Conservation (phyloP, 2,797 vertebrate genomes). For the Podarcis siculus region DNA sequence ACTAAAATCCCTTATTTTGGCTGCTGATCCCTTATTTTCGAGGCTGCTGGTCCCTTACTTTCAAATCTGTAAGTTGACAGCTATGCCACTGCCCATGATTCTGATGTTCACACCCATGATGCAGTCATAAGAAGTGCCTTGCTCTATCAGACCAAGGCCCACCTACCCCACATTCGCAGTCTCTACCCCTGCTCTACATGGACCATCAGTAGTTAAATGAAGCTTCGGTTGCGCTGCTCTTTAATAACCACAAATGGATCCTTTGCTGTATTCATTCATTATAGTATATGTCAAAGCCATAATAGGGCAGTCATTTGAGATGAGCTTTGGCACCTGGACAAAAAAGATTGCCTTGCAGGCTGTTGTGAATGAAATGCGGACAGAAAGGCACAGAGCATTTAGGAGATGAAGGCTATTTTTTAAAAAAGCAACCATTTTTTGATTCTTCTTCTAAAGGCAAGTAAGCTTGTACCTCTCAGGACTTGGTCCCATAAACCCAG, state of each 20-base stretch:
- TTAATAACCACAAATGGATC: constrained; percentile 29
- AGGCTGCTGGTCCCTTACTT: too few relatives aligned
- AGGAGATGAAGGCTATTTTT: constrained; percentile 29
- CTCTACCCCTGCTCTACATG: background rate
- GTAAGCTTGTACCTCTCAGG: background rate
- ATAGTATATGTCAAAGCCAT: constrained; percentile 3
- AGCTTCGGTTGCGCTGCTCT: constrained; percentile 13
- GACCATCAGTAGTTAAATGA: background rate
- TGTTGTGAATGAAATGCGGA: constrained; percentile 17
- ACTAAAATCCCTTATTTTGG: too few relatives aligned
- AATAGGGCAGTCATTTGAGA: constrained; percentile 35
- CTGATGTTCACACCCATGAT: too few relatives aligned
- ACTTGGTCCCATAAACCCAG: background rate
- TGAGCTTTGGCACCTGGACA: constrained; percentile 49
- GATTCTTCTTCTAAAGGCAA: constrained; percentile 26
- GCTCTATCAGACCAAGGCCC: background rate
- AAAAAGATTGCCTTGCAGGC: constrained; percentile 14
- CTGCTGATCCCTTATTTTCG: too few relatives aligned
- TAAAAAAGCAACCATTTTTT: background rate
- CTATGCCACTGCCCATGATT: too few relatives aligned
- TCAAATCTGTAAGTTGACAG: too few relatives aligned
- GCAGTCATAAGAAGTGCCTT: background rate
- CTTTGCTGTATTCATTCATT: constrained; percentile 8
- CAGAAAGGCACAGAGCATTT: constrained; percentile 29
- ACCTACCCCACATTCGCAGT: too few relatives aligned